These are phyloP conservation scores for silkworm (Bombyx mori) DNA, from an alignment of 1,140 invertebrate genomes.

Conservation along the genomic window DNA sequence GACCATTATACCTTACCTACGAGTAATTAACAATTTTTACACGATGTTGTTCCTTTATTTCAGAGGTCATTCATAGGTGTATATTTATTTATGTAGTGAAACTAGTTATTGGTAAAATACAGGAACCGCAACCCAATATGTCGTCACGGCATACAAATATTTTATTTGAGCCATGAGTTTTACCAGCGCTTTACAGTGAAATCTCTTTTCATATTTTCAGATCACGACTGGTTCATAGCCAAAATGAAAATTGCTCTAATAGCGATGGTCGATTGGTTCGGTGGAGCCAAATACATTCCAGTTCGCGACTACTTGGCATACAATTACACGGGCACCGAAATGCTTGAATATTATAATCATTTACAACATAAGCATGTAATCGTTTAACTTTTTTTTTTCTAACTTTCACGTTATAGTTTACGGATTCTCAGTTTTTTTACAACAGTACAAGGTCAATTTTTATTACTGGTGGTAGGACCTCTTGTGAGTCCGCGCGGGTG, in stretches of 20 bases:
- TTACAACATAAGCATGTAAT: constrained; percentile 3
- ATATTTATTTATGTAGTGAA: too few species aligned
- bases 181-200: too few species aligned
- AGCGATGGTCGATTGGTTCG: constrained; percentile 82
- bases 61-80: too few species aligned
- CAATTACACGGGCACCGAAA: constrained; percentile 54
- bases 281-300: constrained; percentile 78
- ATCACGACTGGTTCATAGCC: constrained; percentile 82
- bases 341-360: constrained; percentile 30
- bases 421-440: neutral
- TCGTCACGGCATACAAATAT: too few species aligned
- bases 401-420: neutral
- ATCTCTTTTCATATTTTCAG: constrained; percentile 57
- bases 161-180: too few species aligned
- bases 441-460: neutral
- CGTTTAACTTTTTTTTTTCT: neutral
- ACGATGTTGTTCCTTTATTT: too few species aligned
- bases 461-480: too few species aligned
- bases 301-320: constrained; percentile 74
- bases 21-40: too few species aligned
- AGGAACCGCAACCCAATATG: too few species aligned
- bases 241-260: constrained; percentile 81
- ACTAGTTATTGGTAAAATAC: too few species aligned
- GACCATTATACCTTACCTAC: too few species aligned
- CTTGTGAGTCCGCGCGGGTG: too few species aligned